Base-by-base conservation (phyloP, 2,113 vertebrate genomes). In the Xenopus laevis region DNA sequence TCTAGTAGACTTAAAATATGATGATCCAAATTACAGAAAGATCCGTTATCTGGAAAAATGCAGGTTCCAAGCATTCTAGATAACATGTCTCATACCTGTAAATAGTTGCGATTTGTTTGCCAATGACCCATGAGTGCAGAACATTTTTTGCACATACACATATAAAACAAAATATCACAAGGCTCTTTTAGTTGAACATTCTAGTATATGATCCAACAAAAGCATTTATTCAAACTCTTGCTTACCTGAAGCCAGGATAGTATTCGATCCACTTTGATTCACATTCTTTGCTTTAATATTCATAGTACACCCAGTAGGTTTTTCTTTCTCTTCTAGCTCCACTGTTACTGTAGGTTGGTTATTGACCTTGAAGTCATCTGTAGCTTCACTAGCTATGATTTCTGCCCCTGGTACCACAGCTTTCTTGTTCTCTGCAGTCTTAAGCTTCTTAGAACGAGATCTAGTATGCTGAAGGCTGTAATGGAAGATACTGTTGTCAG, bases 381-480 rank as follows among this genome's bases (percentile, higher is more conserved):
- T 13, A 73, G 57, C 60, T 86, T 82, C 79, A 83, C 73, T 63
- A 16, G 21, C 80, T 79, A 62, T 65, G 46, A 84, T 79, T 82
- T 84, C 81, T 57, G 87, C 78, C 76, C 79, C 81, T 73, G 73
- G 79, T 47, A 85, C 84, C 78, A 86, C 1, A 78, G 78, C 81
- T 81, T 89, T 86, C 83, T 92, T 88, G 52, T 89, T 78, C 67
- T 84, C 85, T 73, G 86, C 87, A 79, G 91, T 88, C 87, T 94
- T 93, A 83, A 93, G 89, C 74, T 90, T 94, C 87, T 96, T 98
- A 84, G 93, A 95, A 83, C 85, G 88, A 84, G 94, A 92, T 79
- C 89, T 91, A 68, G 82, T 84, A 23, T 89, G 88, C 74, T 85
- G 88, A 71, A 86, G 85, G 84, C 93, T 95, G 82, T 81, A 84